A percentile compares a stretch with the other conserved stretches of the same genome.
These are phyloP conservation scores for Chionis minor DNA, from an alignment of 2,113 vertebrate species.

Conservation along the genomic window DNA sequence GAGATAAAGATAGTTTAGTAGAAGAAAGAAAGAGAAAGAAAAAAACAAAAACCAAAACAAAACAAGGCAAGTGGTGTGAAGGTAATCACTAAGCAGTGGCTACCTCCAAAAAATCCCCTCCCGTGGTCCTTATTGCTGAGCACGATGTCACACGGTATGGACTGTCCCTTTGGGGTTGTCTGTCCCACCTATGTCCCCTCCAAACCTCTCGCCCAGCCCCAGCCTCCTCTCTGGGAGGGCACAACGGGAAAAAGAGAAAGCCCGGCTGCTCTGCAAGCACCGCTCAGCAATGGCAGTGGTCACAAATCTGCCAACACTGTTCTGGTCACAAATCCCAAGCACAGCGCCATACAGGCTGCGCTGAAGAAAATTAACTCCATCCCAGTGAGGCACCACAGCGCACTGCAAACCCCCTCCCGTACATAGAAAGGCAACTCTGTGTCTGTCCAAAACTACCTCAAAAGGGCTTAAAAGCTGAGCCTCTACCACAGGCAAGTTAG, in stretches of 20 bases:
- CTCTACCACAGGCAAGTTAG: neutral
- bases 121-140: neutral
- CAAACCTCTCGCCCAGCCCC: neutral
- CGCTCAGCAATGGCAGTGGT: neutral
- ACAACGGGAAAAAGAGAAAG: neutral
- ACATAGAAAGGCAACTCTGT: neutral
- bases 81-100: neutral
- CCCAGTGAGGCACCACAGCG: neutral
- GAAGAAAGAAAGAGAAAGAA: neutral
- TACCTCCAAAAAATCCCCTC: neutral
- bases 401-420: neutral
- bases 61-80: neutral
- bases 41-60: neutral
- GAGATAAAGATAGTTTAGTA: neutral
- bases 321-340: neutral
- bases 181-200: neutral
- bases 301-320: no score
- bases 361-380: neutral
- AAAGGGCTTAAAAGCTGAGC: neutral
- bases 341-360: neutral
- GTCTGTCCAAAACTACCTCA: neutral
- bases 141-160: neutral
- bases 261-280: neutral
- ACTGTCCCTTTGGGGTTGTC: neutral
- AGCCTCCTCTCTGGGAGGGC: neutral